Evolutionary conservation across 2,797 vertebrate genomes (phyloP).

Genomic region (Champsocephalus esox): DNA sequence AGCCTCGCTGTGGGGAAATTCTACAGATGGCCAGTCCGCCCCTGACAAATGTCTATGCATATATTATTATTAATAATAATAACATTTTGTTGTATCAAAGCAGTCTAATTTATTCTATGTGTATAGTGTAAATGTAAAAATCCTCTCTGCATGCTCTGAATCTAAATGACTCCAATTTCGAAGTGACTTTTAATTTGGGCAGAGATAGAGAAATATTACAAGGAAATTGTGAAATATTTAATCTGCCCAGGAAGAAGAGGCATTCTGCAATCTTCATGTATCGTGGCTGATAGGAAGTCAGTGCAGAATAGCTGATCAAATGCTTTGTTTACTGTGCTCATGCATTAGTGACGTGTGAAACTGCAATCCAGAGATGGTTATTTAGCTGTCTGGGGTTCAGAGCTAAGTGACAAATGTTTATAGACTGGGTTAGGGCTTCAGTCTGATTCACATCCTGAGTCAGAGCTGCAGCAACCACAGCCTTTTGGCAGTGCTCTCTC

Average conservation of each 20-base stretch:
- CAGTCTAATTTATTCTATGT: conserved; percentile 25
- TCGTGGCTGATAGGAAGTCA: not conserved
- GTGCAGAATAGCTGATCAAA: not conserved
- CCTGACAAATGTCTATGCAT: no score
- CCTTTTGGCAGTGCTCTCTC: conserved; percentile 60
- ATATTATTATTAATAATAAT: no score
- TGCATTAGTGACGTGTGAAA: conserved; percentile 3
- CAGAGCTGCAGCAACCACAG: conserved; percentile 30
- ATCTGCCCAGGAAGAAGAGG: not conserved
- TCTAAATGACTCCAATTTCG: conserved; percentile 4
- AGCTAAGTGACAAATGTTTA: conserved; percentile 37
- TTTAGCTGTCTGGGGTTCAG: not conserved
- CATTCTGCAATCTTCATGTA: not conserved
- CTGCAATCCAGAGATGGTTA: conserved; percentile 6
- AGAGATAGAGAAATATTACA: not conserved
- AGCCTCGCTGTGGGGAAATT: no score
- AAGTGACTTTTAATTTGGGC: conserved; percentile 10
- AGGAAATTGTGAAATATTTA: conserved; percentile 4
- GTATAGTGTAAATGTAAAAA: not conserved
- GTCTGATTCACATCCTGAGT: conserved; percentile 37
- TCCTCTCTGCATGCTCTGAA: not conserved
- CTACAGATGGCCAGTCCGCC: no score
- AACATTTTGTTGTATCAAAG: conserved; percentile 12
- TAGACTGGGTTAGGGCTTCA: conserved; percentile 24
- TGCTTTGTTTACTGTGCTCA: conserved; percentile 1